Evolutionary conservation across 2,797 vertebrate genomes (phyloP), one percentile per base, ranked within the genome.

Genomic region (Schizopygopsis pylzovi): DNA sequence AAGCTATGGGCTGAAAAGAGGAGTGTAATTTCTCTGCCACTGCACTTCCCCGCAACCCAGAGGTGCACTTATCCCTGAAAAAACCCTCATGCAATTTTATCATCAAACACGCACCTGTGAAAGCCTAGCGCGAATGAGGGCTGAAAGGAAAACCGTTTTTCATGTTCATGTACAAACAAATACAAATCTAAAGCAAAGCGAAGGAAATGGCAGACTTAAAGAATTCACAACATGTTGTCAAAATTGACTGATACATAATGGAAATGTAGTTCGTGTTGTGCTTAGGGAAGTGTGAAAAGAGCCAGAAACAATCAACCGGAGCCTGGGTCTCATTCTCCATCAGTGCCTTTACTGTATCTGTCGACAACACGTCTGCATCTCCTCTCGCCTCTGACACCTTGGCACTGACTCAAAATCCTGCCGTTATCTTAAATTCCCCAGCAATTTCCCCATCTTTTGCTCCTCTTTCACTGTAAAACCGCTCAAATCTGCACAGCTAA

Each of bases 51-150:
- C 65, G 59, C 89, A 79, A 88, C 83, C 72, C 81, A 84, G 85
- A 88, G 88, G 83, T 81, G 85, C 86, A 87, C 81, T 85, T 86
- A 86, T 90, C 83, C 54, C 25, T 79, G 25, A 82, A 85, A 88
- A 83, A 76, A 81, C 67, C 80, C 78, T 84, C 72, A 87, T 86
- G 87, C 81, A 85, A 87, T 87, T 85, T 83, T 89, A 89, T 91
- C 86, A 89, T 90, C 84, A 91, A 89, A 85, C 59, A 73, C 67
- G 82, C 85, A 87, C 84, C 79, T 84, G 78, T 73, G 81, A 86
- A 86, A 89, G 82, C 70, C 81, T 68, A 67, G 68, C 11, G 11
- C n/a, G 22, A 83, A 85, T 68, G 71, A 85, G 59, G 76, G 33
- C 75, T 45, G 76, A 84, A 82, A 70, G 56, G 43, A 73, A 86